Conservation (phyloP, 1,140 invertebrate genomes). For the Araneus ventricosus region DNA sequence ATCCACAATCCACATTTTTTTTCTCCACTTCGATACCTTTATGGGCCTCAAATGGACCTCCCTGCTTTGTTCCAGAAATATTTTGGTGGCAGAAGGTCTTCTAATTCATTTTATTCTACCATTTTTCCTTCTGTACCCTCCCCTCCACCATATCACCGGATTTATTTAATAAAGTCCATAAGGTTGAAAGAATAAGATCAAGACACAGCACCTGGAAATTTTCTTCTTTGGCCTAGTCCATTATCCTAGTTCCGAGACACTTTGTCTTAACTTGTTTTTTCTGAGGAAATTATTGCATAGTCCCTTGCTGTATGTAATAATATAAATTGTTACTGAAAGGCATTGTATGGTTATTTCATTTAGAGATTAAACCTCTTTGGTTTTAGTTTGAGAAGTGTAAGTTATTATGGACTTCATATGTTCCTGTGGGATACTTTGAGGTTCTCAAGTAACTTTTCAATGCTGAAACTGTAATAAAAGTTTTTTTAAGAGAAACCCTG, state of each 20-base stretch:
- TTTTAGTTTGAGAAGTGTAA: not conserved
- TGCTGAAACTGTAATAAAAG: too few relatives aligned
- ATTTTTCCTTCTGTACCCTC: not conserved
- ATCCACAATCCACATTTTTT: constrained; percentile 31
- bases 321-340: not conserved
- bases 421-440: too few relatives aligned
- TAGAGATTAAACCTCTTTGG: not conserved
- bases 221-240: not conserved
- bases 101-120: not conserved
- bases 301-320: not conserved
- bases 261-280: not conserved
- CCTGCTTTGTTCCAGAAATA: constrained; percentile 60
- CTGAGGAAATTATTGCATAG: not conserved
- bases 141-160: not conserved
- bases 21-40: not conserved
- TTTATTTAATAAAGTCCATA: not conserved
- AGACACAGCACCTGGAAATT: not conserved
- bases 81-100: constrained; percentile 39
- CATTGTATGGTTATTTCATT: not conserved
- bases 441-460: too few relatives aligned
- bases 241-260: not conserved
- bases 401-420: too few relatives aligned
- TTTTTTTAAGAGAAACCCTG: too few relatives aligned
- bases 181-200: not conserved
- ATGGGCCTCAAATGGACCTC: constrained; percentile 34